A percentile compares a stretch with the other conserved stretches of the same genome.
Conservation (phyloP, 2,113 vertebrate species). For the Dipodomys ordii region DNA sequence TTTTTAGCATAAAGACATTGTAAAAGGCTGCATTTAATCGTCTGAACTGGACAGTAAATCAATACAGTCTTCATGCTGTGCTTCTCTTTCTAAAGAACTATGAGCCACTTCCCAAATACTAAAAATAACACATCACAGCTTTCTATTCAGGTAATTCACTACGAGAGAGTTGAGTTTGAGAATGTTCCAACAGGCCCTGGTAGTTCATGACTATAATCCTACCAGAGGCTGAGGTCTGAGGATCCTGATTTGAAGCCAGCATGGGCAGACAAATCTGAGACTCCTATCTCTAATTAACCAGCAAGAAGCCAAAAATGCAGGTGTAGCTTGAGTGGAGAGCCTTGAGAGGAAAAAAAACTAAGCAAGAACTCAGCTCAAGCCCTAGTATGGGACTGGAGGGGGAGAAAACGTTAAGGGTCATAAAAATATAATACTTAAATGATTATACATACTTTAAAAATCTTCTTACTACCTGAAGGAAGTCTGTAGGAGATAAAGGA, state of each 20-base stretch:
- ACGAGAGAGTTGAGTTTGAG: not conserved
- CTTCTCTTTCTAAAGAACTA: constrained; percentile 36
- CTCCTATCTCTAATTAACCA: no score
- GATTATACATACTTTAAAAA: not conserved
- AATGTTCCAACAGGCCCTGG: not conserved
- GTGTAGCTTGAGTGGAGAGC: no score
- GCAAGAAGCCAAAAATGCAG: no score
- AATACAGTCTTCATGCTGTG: not conserved
- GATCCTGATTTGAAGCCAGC: no score
- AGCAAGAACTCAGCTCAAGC: no score
- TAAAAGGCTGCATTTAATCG: not conserved
- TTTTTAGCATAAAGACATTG: constrained; percentile 55
- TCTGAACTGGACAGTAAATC: constrained; percentile 33
- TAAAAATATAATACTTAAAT: not conserved
- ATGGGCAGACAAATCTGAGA: no score
- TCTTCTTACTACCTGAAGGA: not conserved
- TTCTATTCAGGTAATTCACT: constrained; percentile 18
- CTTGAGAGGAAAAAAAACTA: no score
- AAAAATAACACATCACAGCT: not conserved
- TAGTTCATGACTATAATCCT: no score
- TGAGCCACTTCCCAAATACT: constrained; percentile 16
- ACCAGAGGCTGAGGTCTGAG: no score
- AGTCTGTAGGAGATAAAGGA: not conserved
- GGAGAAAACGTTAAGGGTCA: not conserved
- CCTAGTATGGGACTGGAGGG: no score